A percentile compares a stretch with the other conserved stretches of the same genome.
phyloP scores from a whole-genome alignment of 2,113 vertebrate species.

The Lonchura striata region DNA sequence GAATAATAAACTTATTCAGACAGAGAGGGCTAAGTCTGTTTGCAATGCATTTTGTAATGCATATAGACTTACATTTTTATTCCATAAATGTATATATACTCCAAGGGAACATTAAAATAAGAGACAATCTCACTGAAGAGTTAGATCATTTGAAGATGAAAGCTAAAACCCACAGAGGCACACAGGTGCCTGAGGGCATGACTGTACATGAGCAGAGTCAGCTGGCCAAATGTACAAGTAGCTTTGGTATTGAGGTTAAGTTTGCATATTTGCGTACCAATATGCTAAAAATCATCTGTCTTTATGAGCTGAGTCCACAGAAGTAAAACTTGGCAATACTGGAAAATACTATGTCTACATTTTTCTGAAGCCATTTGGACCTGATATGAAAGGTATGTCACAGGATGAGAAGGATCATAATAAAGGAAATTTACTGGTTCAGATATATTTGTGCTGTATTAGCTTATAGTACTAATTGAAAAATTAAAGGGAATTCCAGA shows the following conservation, averaged over 20 bases:
- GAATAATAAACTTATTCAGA: neutral
- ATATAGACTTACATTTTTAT: neutral
- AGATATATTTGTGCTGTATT: neutral
- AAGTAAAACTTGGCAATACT: neutral
- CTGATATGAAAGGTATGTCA: neutral
- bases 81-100: neutral
- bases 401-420: neutral
- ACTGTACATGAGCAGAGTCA: neutral
- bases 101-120: neutral
- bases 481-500: neutral
- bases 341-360: neutral
- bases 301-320: neutral
- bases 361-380: neutral
- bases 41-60: neutral
- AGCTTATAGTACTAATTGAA: neutral
- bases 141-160: neutral
- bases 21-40: neutral
- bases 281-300: neutral
- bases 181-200: neutral
- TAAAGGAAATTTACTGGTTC: neutral
- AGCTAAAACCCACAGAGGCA: neutral
- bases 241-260: neutral
- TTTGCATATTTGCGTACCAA: neutral
- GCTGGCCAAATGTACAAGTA: neutral
- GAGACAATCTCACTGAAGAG: neutral